Evolutionary conservation across 1,140 invertebrate species (phyloP).

Genomic region (Rhopalosiphum padi): DNA sequence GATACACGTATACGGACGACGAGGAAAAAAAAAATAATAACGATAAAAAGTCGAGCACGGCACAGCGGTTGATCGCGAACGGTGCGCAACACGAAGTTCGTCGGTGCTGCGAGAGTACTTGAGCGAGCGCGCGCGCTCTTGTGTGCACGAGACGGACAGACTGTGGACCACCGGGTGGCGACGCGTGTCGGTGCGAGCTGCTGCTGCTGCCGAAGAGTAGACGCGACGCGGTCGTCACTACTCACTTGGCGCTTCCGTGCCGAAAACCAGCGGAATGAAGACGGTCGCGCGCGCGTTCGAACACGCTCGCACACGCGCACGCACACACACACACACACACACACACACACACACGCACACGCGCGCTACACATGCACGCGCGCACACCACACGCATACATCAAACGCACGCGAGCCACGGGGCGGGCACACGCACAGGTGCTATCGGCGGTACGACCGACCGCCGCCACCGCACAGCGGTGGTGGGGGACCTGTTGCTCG

Average conservation of each 20-base stretch:
- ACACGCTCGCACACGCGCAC: not conserved
- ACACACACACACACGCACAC: not conserved
- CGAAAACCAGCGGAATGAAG: constrained; percentile 23
- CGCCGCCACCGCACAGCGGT: not conserved
- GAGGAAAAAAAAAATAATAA: not conserved
- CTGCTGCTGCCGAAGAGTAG: not conserved
- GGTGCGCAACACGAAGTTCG: not conserved
- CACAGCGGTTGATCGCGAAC: not conserved
- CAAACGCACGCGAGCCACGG: constrained; percentile 26
- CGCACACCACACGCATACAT: not conserved
- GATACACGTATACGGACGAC: not conserved
- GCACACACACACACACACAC: not conserved
- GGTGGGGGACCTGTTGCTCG: constrained; percentile 55
- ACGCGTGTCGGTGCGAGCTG: constrained; percentile 28
- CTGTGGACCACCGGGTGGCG: not conserved
- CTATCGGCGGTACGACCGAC: not conserved
- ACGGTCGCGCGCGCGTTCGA: not conserved
- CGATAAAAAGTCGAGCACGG: not conserved
- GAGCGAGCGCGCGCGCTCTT: not conserved
- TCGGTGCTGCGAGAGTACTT: not conserved
- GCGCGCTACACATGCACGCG: constrained; percentile 19
- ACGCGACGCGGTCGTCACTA: not conserved
- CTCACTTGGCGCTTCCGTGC: constrained; percentile 34
- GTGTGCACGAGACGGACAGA: no score
- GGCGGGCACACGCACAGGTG: constrained; percentile 50